Evolutionary conservation across 2,797 vertebrate genomes (phyloP).

Genomic region (Paguma larvata): DNA sequence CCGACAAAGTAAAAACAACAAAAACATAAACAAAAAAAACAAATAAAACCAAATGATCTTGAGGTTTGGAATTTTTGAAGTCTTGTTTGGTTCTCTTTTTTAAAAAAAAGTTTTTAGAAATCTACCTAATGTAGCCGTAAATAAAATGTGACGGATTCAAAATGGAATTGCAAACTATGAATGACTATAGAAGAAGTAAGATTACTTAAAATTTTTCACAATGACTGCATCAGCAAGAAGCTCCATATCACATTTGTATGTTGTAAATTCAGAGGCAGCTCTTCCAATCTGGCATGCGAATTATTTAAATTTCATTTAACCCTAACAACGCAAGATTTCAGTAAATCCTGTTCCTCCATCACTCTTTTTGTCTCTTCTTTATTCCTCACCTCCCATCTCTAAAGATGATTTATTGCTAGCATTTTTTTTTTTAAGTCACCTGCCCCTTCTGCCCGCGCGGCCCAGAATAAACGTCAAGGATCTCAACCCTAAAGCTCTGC

Average conservation of each 20-base stretch:
- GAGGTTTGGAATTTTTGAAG: slow-evolving; percentile 60
- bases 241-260: slow-evolving; percentile 84
- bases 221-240: slow-evolving; percentile 63
- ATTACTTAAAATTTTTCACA: slow-evolving; percentile 75
- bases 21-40: slow-evolving; percentile 10
- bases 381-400: slow-evolving; percentile 33
- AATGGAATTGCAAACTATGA: slow-evolving; percentile 74
- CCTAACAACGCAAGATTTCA: slow-evolving; percentile 76
- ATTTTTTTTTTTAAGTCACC: background rate
- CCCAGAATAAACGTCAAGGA: slow-evolving; percentile 70
- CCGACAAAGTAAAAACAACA: slow-evolving; percentile 60
- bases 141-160: slow-evolving; percentile 62
- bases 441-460: slow-evolving; percentile 21
- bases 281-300: slow-evolving; percentile 84
- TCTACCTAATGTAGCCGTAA: slow-evolving; percentile 74
- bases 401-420: slow-evolving; percentile 18
- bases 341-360: slow-evolving; percentile 50
- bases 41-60: slow-evolving; percentile 36
- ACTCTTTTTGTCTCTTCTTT: slow-evolving; percentile 54
- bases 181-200: slow-evolving; percentile 72
- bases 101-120: slow-evolving; percentile 70
- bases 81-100: slow-evolving; percentile 51
- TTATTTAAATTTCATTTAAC: slow-evolving; percentile 86
- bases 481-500: slow-evolving; percentile 65
- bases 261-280: slow-evolving; percentile 87